Evolutionary conservation across 2,113 vertebrate species (phyloP).

Genomic region (Zosterops hypoxanthus): DNA sequence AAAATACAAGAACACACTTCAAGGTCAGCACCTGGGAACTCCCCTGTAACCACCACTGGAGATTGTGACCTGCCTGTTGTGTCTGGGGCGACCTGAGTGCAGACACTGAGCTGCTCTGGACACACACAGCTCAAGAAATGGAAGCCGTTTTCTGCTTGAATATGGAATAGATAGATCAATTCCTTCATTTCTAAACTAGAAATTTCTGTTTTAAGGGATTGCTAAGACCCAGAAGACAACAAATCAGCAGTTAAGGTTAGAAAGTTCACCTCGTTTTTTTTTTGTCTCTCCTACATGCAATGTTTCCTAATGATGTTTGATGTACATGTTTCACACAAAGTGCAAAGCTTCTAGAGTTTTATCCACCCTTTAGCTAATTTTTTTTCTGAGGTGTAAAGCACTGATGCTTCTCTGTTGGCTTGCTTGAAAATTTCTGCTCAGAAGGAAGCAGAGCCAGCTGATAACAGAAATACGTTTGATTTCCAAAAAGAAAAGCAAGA

Average conservation of each 20-base stretch:
- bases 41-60: neutral
- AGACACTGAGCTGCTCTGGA: neutral
- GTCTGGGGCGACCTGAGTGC: neutral
- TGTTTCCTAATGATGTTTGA: neutral
- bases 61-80: neutral
- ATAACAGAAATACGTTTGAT: neutral
- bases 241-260: neutral
- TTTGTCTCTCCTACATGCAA: neutral
- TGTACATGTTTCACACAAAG: neutral
- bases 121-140: neutral
- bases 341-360: neutral
- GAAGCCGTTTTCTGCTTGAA: neutral
- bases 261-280: neutral
- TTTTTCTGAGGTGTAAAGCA: neutral
- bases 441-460: conserved; percentile 14
- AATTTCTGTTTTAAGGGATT: neutral
- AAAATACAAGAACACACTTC: neutral
- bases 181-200: neutral
- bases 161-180: neutral
- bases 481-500: conserved; percentile 22
- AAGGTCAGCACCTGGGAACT: neutral
- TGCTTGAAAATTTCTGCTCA: neutral
- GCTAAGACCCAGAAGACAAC: neutral
- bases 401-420: neutral
- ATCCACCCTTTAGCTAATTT: neutral